Evolutionary conservation across 2,888 invertebrate genomes (phyloP), one percentile per base, ranked within the genome.

Genomic region (Cryptus armator): DNA sequence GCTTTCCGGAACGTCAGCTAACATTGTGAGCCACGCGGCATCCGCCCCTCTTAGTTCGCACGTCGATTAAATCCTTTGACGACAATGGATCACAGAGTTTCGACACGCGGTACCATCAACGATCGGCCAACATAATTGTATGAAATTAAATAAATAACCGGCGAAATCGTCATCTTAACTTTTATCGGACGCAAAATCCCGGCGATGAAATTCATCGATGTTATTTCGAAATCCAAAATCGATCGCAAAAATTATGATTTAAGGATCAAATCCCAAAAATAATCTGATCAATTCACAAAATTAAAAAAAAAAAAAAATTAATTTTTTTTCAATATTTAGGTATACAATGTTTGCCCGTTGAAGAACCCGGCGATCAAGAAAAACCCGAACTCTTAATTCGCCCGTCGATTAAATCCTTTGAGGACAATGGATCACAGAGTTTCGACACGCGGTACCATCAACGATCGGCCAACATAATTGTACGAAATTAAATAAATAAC

Each of bases 31-130:
- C 9, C 62, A 24, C 29, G 24, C 29, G 29, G 29, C 62, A 37
- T 37, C 62, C 62, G 62, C 62, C 62, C 37, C 62, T 62, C 37
- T 62, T 29, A 62, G 32, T 62, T 62, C 37, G 62, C 62, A 62
- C 37, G 62, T 37, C 62, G 62, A 62, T 62, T 62, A 62, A 62
- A 62, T 37, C 62, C 62, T 62, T 62, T 62, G 62, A 62, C 62
- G 62, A 62, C 62, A 62, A 62, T 62, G 37, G 62, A 62, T 16
- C 32, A 29, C 5, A n/a, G 29, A 29, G 29, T 14, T 62, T 3
- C n/a, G n/a, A 29, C 37, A 32, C 5, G 7, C 32, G 37, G 14
- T 14, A n/a, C n/a, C 51, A 2, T 1, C 29, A 62, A 37, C 29
- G n/a, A 29, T 32, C 62, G 62, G 29, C 6, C n/a, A 6, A 62